phyloP scores from a whole-genome alignment of 2,113 vertebrate genomes.

The Myiagra hebetior region DNA sequence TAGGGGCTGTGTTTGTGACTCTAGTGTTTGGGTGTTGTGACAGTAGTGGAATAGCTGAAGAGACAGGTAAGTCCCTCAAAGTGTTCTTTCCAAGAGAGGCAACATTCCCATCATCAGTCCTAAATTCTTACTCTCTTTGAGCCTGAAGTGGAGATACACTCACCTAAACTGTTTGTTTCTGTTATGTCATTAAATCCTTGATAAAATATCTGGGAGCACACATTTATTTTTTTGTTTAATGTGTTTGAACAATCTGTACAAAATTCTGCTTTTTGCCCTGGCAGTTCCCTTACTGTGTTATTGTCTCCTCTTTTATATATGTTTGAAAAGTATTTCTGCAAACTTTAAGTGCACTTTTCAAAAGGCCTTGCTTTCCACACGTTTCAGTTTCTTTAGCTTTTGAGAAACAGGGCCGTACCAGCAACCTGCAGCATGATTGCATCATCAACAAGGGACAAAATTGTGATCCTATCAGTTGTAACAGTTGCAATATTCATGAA shows the following conservation, averaged over 20 bases:
- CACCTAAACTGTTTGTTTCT: background rate
- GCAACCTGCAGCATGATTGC: background rate
- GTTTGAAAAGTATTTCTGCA: background rate
- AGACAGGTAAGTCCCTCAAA: background rate
- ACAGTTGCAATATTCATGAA: slow-evolving; percentile 63
- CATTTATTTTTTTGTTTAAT: background rate
- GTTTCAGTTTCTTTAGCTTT: background rate
- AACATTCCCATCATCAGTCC: background rate
- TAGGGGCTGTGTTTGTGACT: background rate
- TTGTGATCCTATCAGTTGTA: slow-evolving; percentile 45
- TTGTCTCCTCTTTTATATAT: background rate
- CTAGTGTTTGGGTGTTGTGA: background rate
- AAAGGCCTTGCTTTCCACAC: background rate
- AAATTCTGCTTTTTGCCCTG: background rate
- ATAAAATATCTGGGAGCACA: background rate
- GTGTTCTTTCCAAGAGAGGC: background rate
- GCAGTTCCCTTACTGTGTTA: background rate
- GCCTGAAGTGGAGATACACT: background rate
- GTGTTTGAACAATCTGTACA: background rate
- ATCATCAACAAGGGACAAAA: slow-evolving; percentile 39
- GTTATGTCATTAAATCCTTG: background rate
- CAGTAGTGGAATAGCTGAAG: background rate
- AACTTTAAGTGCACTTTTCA: background rate
- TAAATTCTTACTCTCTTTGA: background rate
- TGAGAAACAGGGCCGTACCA: background rate